Evolutionary conservation across 64 coral and sea anemone species (phyloP).

Genomic region (Platygyra sinensis): DNA sequence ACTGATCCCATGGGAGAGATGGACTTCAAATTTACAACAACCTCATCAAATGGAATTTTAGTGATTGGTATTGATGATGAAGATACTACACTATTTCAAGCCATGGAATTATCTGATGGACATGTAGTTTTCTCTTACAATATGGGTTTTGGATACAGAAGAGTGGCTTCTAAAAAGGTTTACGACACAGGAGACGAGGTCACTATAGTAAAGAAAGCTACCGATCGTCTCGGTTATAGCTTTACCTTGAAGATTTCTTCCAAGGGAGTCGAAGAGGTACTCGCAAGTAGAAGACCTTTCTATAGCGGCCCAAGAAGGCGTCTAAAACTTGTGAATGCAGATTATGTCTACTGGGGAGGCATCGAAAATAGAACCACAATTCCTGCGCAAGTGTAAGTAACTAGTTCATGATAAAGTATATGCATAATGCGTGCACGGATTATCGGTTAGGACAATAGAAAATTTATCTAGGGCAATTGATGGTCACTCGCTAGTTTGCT

Average conservation of each 20-base stretch:
- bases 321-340: neutral
- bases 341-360: constrained; percentile 58
- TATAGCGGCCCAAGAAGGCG: neutral
- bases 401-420: too few species aligned
- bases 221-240: too few species aligned
- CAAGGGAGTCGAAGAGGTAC: neutral
- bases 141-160: constrained; percentile 1
- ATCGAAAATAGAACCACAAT: constrained; percentile 18
- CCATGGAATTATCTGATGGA: constrained; percentile 50
- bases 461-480: neutral
- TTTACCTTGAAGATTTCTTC: neutral
- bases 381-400: constrained; percentile 57
- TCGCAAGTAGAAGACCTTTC: neutral
- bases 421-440: too few species aligned
- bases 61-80: constrained; percentile 18
- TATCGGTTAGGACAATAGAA: too few species aligned
- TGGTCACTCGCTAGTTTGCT: neutral
- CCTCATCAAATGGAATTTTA: constrained; percentile 40
- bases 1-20: neutral
- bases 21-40: constrained; percentile 39
- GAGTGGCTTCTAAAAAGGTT: neutral
- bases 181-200: constrained; percentile 13
- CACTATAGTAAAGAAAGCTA: neutral
- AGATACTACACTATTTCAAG: neutral
- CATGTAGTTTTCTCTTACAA: constrained; percentile 33